Evolutionary conservation across 2,797 vertebrate species (phyloP), one percentile per base, ranked within the genome.

Genomic region (Oreochromis mossambicus): DNA sequence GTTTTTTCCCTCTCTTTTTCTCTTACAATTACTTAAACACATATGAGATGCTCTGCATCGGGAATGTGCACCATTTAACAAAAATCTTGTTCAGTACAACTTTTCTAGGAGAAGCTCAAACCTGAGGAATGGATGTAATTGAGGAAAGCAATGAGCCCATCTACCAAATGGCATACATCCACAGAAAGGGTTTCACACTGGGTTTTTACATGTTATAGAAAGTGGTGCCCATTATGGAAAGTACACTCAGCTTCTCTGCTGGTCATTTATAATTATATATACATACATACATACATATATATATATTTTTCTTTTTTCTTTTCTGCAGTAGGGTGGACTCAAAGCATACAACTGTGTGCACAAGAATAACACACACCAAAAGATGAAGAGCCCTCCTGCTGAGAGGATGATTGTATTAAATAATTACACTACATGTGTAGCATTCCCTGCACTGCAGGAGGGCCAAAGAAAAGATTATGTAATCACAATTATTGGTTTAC

Each of bases 401-500:
- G 88, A 78, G 89, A 85, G 70, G 78, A 85, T 91, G 83, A 90
- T 91, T 92, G 51, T 77, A 81, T 79, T 85, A 83, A 52, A 82
- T 78, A 80, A 87, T 89, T 88, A 77, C 73, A 46, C 76, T 54
- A 12, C 52, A 78, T 17, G 70, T 81, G 51, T 46, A 75, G 24
- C 56, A 34, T 50, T 86, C 77, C 73, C 26, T 26, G 13, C 83
- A 38, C 84, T 38, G 56, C 85, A 63, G 84, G 85, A 36, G 61
- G 61, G 26, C 29, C 14, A 29, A 17, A 14, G 51, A 48, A 52
- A 50, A 73, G 29, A 83, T 51, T 58, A 87, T 87, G 46, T 36
- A 81, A 38, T 19, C 19, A 77, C 52, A 86, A 66, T 84, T 21
- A 77, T 77, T 55, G 19, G 61, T 83, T 83, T 77, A 46, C 61